phyloP scores from a whole-genome alignment of 2,888 invertebrate genomes.

The Ophion obscuratus region DNA sequence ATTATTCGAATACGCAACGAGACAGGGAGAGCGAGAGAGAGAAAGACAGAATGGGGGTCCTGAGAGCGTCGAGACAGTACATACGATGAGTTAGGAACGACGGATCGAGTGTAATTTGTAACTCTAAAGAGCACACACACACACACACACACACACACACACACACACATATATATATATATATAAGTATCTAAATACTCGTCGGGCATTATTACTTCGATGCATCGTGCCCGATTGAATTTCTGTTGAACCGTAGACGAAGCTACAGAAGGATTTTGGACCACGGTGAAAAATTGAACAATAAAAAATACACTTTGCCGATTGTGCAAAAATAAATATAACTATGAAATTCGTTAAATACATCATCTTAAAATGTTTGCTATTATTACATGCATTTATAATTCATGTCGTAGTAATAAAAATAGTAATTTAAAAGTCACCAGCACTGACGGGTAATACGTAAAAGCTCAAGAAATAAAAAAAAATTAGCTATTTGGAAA shows the following conservation, averaged over 20 bases:
- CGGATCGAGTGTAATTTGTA: conserved; percentile 56
- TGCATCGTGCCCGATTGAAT: neutral
- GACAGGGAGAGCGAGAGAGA: conserved; percentile 3
- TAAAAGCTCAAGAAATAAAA: too few relatives aligned
- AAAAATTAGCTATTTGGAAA: too few relatives aligned
- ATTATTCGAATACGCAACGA: conserved; percentile 55
- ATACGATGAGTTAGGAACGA: conserved; percentile 55
- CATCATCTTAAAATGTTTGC: too few relatives aligned
- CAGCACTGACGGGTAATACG: too few relatives aligned
- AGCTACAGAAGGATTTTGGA: too few relatives aligned
- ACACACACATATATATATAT: neutral
- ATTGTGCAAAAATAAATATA: too few relatives aligned
- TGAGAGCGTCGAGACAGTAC: conserved; percentile 3
- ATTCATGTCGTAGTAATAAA: too few relatives aligned
- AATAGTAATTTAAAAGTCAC: too few relatives aligned
- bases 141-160: neutral
- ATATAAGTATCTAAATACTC: neutral
- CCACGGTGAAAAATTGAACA: too few relatives aligned
- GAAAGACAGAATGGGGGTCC: conserved; percentile 9
- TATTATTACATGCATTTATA: too few relatives aligned
- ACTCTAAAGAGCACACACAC: conserved; percentile 22
- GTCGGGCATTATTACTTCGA: neutral
- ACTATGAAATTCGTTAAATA: too few relatives aligned
- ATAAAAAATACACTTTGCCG: too few relatives aligned
- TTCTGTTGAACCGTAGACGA: neutral